A percentile compares a stretch with the other conserved stretches of the same genome.
Conservation (phyloP, 2,888 invertebrate species). For the Drosophila austrosaltans region DNA sequence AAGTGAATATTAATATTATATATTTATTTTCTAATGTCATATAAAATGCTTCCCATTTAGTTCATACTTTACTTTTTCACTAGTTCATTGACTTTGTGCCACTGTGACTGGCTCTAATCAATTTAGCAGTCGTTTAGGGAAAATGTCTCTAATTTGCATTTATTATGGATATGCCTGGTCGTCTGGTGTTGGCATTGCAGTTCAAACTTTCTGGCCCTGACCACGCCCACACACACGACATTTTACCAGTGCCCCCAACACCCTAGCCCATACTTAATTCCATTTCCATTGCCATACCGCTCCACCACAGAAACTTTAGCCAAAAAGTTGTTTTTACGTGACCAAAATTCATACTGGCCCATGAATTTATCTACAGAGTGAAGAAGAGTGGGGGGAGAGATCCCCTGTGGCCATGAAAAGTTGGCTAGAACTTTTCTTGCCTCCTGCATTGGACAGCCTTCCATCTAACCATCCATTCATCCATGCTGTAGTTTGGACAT, state of each 20-base stretch:
- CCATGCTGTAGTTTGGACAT: slow-evolving; percentile 38
- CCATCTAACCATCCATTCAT: slow-evolving; percentile 41
- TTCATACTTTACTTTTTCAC: neutral
- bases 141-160: slow-evolving; percentile 79
- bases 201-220: slow-evolving; percentile 65
- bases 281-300: slow-evolving; percentile 1
- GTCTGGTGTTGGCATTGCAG: slow-evolving; percentile 77
- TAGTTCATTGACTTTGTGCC: slow-evolving; percentile 13
- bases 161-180: slow-evolving; percentile 71
- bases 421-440: slow-evolving; percentile 27
- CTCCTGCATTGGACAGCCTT: slow-evolving; percentile 56
- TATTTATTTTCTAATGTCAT: too few relatives aligned
- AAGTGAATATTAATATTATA: too few relatives aligned
- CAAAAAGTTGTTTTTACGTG: slow-evolving; percentile 47
- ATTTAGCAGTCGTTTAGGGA: slow-evolving; percentile 74
- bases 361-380: slow-evolving; percentile 52
- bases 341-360: slow-evolving; percentile 46
- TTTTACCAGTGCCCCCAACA: neutral
- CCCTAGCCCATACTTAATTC: neutral
- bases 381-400: neutral
- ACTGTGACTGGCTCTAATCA: slow-evolving; percentile 74
- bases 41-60: neutral
- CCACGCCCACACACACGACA: slow-evolving; percentile 67
- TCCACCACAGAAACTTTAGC: slow-evolving; percentile 44
- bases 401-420: slow-evolving; percentile 60